phyloP scores from a whole-genome alignment of 2,888 invertebrate genomes.

The Erebia epiphron region DNA sequence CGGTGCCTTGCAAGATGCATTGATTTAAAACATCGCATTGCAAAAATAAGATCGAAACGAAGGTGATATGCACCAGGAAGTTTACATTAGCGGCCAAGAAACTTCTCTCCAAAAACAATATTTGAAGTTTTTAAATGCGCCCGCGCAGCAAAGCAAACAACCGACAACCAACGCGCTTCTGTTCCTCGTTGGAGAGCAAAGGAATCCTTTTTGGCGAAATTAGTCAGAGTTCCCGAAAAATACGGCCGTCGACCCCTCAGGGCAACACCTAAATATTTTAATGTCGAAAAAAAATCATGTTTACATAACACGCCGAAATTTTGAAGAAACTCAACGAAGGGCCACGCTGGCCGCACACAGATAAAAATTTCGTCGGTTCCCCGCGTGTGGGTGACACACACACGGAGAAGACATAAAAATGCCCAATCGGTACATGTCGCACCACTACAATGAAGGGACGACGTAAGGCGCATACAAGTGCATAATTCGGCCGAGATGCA shows the following conservation, averaged over 20 bases:
- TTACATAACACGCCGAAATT: slow-evolving; percentile 79
- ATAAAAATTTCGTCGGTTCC: slow-evolving; percentile 66
- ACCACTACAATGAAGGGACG: slow-evolving; percentile 82
- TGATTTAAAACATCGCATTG: slow-evolving; percentile 25
- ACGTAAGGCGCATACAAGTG: slow-evolving; percentile 83
- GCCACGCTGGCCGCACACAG: slow-evolving; percentile 67
- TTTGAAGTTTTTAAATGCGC: slow-evolving; percentile 52
- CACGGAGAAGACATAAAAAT: slow-evolving; percentile 72
- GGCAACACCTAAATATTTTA: slow-evolving; percentile 79
- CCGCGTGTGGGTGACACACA: slow-evolving; percentile 73
- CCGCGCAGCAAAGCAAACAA: slow-evolving; percentile 52
- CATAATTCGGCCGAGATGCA: slow-evolving; percentile 84
- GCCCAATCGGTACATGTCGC: slow-evolving; percentile 79
- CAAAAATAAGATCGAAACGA: slow-evolving; percentile 32
- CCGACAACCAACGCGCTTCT: slow-evolving; percentile 52
- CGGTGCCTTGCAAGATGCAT: slow-evolving; percentile 5
- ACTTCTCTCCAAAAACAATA: slow-evolving; percentile 41
- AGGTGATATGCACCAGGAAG: slow-evolving; percentile 43
- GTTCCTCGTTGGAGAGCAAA: slow-evolving; percentile 46
- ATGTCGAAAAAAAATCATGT: slow-evolving; percentile 70
- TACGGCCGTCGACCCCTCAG: slow-evolving; percentile 71
- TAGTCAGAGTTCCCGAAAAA: slow-evolving; percentile 81
- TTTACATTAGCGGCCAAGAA: slow-evolving; percentile 41
- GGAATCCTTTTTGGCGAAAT: slow-evolving; percentile 70
- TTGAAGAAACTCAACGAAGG: slow-evolving; percentile 76